Evolutionary conservation across 2,888 invertebrate genomes (phyloP).

Genomic region (Epicampocera succincta): DNA sequence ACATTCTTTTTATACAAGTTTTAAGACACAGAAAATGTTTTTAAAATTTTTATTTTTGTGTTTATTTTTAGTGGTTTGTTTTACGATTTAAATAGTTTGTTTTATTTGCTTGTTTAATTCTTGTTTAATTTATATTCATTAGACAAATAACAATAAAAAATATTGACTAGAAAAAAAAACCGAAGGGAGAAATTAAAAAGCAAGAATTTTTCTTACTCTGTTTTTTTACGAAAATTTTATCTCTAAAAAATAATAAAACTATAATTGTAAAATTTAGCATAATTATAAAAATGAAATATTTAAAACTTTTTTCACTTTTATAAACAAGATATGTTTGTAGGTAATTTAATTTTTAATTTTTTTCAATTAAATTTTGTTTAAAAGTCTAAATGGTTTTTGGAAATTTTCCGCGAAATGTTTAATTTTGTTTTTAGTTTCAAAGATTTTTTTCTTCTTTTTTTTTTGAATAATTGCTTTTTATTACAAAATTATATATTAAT

Average conservation of each 20-base stretch:
- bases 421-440: slow-evolving; percentile 33
- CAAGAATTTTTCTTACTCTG: slow-evolving; percentile 27
- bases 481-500: slow-evolving; percentile 25
- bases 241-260: slow-evolving; percentile 33
- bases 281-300: slow-evolving; percentile 59
- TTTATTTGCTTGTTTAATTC: slow-evolving; percentile 29
- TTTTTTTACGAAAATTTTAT: slow-evolving; percentile 5
- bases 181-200: slow-evolving; percentile 56
- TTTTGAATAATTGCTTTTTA: not conserved
- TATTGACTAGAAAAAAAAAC: slow-evolving; percentile 57
- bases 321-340: slow-evolving; percentile 66
- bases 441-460: slow-evolving; percentile 5
- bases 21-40: slow-evolving; percentile 82
- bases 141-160: slow-evolving; percentile 65
- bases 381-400: slow-evolving; percentile 18
- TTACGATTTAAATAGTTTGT: slow-evolving; percentile 68
- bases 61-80: slow-evolving; percentile 67
- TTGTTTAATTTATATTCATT: slow-evolving; percentile 40
- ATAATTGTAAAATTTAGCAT: slow-evolving; percentile 53
- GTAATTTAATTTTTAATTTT: slow-evolving; percentile 20
- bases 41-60: slow-evolving; percentile 70
- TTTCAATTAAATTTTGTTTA: no score
- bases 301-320: slow-evolving; percentile 52
- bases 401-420: slow-evolving; percentile 36
- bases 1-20: slow-evolving; percentile 82